Evolutionary conservation across 1,140 invertebrate genomes (phyloP).

Genomic region (Melitaea cinxia): DNA sequence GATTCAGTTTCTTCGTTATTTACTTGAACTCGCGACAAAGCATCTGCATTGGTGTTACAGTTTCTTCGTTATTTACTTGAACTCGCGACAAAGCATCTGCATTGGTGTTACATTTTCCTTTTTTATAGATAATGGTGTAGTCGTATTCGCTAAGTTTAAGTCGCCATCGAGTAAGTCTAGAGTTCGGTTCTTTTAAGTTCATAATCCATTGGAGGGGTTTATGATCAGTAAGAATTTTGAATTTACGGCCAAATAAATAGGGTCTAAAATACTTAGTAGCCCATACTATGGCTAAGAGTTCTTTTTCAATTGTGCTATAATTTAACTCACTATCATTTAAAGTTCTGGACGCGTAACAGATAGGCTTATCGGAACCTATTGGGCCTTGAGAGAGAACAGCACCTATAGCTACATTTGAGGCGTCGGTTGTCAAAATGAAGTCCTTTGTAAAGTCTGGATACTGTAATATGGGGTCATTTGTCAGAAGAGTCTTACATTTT

Average conservation of each 20-base stretch:
- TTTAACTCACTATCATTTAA: neutral
- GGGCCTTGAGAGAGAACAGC: neutral
- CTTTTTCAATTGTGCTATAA: neutral
- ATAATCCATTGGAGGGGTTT: constrained; percentile 14
- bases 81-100: neutral
- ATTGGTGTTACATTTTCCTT: constrained; percentile 1
- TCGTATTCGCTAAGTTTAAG: neutral
- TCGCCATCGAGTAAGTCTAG: constrained; percentile 15
- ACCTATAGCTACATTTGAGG: neutral
- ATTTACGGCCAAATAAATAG: constrained; percentile 7
- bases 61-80: neutral
- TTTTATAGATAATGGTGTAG: neutral
- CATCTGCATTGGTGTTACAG: constrained; percentile 1
- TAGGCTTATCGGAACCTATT: neutral
- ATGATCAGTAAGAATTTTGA: constrained; percentile 10
- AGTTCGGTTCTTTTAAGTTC: constrained; percentile 21
- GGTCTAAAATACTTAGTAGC: constrained; percentile 1
- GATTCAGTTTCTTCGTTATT: neutral
- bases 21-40: neutral
- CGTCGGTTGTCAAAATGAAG: neutral
- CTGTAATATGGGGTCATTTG: neutral
- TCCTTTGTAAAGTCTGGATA: neutral
- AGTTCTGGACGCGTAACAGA: neutral
- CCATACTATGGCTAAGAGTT: neutral
- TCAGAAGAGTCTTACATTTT: neutral